A percentile compares a stretch with the other conserved stretches of the same genome.
Conservation (phyloP, 2,797 vertebrate genomes). For the Dipus sagitta region DNA sequence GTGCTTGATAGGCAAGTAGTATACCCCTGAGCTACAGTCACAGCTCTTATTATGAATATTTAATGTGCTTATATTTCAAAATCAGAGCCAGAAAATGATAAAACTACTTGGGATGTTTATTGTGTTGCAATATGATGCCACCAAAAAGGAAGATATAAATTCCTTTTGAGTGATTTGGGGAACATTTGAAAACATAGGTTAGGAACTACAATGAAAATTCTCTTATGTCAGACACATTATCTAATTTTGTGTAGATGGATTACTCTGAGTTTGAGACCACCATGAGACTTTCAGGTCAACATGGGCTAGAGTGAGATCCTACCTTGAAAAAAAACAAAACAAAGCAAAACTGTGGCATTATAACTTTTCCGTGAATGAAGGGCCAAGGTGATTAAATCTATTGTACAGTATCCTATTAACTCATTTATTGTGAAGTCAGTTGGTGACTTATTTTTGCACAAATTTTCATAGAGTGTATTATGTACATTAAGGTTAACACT, state of each 20-base stretch:
- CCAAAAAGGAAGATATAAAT: not conserved
- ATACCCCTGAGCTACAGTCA: not conserved
- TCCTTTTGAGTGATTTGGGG: not conserved
- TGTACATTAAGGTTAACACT: not conserved
- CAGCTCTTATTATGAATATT: not conserved
- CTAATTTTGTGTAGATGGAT: too few relatives aligned
- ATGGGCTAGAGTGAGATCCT: too few relatives aligned
- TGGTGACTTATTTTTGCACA: not conserved
- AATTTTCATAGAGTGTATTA: not conserved
- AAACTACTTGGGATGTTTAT: not conserved
- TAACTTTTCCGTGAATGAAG: not conserved
- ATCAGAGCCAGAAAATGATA: not conserved
- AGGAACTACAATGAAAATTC: not conserved
- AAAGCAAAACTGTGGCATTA: not conserved
- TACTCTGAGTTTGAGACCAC: too few relatives aligned
- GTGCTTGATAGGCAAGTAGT: not conserved
- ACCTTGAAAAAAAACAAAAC: too few relatives aligned
- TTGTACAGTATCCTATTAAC: not conserved
- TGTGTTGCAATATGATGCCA: conserved; percentile 20
- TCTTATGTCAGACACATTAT: not conserved
- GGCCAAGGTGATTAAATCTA: not conserved
- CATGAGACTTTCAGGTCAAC: too few relatives aligned
- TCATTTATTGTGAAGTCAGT: not conserved
- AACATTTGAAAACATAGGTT: not conserved
- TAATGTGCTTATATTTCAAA: not conserved